phyloP scores from a whole-genome alignment of 2,113 vertebrate genomes.

The Solenodon paradoxus region DNA sequence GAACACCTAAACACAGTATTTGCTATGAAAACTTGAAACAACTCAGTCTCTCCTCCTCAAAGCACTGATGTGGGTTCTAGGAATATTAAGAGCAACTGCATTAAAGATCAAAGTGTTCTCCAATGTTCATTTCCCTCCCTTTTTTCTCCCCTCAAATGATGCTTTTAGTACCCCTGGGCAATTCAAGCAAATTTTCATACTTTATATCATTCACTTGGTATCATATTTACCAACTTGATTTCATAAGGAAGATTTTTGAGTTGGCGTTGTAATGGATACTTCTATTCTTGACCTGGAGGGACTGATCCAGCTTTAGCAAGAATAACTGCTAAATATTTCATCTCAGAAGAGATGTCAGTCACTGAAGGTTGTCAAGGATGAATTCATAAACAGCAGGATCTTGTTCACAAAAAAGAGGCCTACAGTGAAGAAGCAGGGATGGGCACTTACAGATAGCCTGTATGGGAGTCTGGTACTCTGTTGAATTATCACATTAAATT shows the following conservation, averaged over 20 bases:
- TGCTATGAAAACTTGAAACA: slow-evolving; percentile 11
- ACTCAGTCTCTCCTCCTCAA: background rate
- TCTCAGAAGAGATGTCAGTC: background rate
- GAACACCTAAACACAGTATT: slow-evolving; percentile 9
- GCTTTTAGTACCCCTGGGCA: background rate
- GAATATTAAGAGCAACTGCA: slow-evolving; percentile 37
- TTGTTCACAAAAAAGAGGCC: background rate
- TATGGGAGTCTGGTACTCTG: background rate
- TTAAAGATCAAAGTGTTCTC: background rate
- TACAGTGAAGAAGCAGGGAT: background rate
- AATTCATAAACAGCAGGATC: background rate
- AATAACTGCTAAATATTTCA: background rate
- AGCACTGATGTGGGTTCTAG: background rate
- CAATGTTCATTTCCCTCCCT: background rate
- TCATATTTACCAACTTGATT: background rate
- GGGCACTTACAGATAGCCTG: background rate
- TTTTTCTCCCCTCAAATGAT: background rate
- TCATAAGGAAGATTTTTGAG: background rate
- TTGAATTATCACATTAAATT: background rate
- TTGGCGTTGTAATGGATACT: background rate
- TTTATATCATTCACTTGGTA: background rate
- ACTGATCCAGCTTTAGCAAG: background rate
- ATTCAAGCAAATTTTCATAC: background rate
- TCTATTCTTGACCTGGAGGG: background rate
- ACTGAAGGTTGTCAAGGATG: background rate